Evolutionary conservation across 2,888 invertebrate genomes (phyloP), one percentile per base, ranked within the genome.

Genomic region (Parnassius mnemosyne): DNA sequence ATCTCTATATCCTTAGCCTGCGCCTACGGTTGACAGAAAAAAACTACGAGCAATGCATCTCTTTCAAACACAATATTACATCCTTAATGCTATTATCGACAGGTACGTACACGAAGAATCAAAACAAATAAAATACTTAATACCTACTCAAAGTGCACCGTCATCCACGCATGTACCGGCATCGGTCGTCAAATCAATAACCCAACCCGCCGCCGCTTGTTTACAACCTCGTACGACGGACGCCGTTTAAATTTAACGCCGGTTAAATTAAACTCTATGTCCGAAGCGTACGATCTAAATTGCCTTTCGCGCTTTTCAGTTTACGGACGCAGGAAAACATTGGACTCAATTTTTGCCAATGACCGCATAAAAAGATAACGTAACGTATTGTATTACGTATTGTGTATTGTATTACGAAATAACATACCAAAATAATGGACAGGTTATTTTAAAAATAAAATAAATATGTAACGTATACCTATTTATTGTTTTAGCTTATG

Each of bases 301-400:
- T 50, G 10, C 25, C n/a, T 49, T 25, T 34, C 10, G 13, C 2
- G 9, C 2, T 50, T 9, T 11, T 11, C 20, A 16, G 51, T 57
- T 20, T 57, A 16, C 50, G 54, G 34, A 47, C 34, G 25, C 44
- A 49, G 20, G 49, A 50, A 57, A 62, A 49, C 53, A 53, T 57
- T 53, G 57, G 57, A 57, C 57, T 57, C 43, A 53, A 62, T 57
- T 62, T 53, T 62, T 62, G 62, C 57, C 62, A 57, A 62, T 57
- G 62, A 62, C 57, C 62, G 61, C 61, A 49, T 61, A 61, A 57
- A 61, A 61, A 57, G 51, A 61, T 61, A 57, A 61, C 49, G 43
- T 53, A 49, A 57, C 42, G 49, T 49, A 50, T 57, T 49, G 43
- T 20, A 53, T 61, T 62, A 62, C 53, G 57, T n/a, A n/a, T n/a